Evolutionary conservation across 2,888 invertebrate genomes (phyloP).

Genomic region (Hirtodrosophila histrioides): DNA sequence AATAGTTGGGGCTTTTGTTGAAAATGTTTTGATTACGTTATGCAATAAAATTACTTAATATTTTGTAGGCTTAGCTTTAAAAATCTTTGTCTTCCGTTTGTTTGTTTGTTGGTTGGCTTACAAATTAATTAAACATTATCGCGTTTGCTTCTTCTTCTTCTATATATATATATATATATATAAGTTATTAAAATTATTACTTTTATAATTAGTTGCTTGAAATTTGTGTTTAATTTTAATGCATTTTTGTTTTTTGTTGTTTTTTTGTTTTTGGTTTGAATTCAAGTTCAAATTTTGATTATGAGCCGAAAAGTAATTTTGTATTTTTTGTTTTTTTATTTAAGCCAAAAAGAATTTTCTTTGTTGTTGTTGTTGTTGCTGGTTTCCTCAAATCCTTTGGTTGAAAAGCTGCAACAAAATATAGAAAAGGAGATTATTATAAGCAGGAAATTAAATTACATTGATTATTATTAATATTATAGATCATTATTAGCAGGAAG

Average conservation of each 20-base stretch:
- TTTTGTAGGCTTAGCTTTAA: conserved; percentile 59
- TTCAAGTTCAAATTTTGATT: conserved; percentile 67
- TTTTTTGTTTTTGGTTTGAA: conserved; percentile 51
- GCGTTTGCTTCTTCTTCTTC: conserved; percentile 24
- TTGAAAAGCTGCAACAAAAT: conserved; percentile 54
- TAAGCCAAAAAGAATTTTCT: background rate
- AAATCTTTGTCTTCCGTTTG: conserved; percentile 82
- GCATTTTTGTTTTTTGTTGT: conserved; percentile 40
- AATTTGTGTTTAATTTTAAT: conserved; percentile 32
- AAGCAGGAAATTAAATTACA: background rate
- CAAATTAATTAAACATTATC: conserved; percentile 78
- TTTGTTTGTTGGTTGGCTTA: conserved; percentile 84
- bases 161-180: too few species aligned
- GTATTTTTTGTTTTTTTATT: conserved; percentile 23
- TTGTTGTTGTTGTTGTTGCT: conserved; percentile 39
- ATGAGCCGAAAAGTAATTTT: conserved; percentile 50
- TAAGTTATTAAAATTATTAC: conserved; percentile 58
- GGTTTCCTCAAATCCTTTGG: conserved; percentile 70
- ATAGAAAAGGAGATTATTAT: background rate
- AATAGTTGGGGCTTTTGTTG: conserved; percentile 66
- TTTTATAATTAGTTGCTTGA: conserved; percentile 41
- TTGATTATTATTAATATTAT: conserved; percentile 1
- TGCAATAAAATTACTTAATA: conserved; percentile 61
- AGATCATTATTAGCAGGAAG: background rate
- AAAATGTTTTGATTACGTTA: conserved; percentile 40